Evolutionary conservation across 2,888 invertebrate species (phyloP).

Genomic region (Limnephilus marmoratus): DNA sequence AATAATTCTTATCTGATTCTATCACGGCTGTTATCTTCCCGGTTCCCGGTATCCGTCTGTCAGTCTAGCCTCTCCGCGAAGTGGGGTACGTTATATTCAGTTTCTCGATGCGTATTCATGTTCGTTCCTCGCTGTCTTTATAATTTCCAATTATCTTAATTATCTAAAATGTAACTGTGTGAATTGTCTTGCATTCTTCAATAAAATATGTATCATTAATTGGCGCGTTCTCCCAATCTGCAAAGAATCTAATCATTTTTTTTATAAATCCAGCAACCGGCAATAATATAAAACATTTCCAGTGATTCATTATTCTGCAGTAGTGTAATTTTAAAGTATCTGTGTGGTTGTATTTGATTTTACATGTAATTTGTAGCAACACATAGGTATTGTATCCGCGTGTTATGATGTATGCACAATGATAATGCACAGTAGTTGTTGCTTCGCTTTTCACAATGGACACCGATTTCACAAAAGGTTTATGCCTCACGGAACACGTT

Average conservation of each 20-base stretch:
- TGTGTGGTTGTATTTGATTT: neutral
- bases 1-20: conserved; percentile 43
- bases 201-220: neutral
- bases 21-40: conserved; percentile 36
- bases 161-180: neutral
- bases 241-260: neutral
- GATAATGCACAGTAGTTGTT: neutral
- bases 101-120: neutral
- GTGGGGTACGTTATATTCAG: neutral
- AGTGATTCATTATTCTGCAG: conserved; percentile 18
- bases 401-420: neutral
- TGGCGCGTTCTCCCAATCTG: neutral
- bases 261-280: neutral
- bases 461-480: conserved; percentile 48
- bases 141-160: neutral
- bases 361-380: neutral
- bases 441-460: neutral
- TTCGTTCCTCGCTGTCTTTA: neutral
- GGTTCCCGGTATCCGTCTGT: neutral
- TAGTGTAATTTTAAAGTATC: neutral
- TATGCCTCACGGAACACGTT: conserved; percentile 40
- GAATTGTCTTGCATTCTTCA: neutral
- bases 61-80: neutral
- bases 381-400: neutral
- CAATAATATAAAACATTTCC: neutral